Percentiles rank a stretch among this genome's conserved stretches.
These are phyloP conservation scores for Oophaga pumilio DNA, from an alignment of 2,113 vertebrate genomes.

Conservation along the genomic window DNA sequence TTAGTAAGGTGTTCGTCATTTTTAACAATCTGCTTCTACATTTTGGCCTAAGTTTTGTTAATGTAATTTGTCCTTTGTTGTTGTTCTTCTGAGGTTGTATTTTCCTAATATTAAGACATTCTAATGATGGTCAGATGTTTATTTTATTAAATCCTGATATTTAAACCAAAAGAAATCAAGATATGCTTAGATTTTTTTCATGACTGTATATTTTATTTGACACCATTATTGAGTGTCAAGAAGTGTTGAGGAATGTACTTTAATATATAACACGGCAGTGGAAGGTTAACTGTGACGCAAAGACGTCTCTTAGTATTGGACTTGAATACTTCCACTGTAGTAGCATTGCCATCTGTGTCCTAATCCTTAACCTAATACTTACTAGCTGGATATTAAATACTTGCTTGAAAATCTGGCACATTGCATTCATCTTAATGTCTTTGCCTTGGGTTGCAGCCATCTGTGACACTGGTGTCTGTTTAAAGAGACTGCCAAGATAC, in stretches of 20 bases:
- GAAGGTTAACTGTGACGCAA: background rate
- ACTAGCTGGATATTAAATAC: constrained; percentile 5
- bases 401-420: constrained; percentile 14
- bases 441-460: constrained; percentile 46
- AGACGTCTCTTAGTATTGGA: background rate
- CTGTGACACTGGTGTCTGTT: constrained; percentile 25
- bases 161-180: too few relatives aligned
- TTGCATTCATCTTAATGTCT: constrained; percentile 17
- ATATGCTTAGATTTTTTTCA: too few relatives aligned
- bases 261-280: background rate
- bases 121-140: too few relatives aligned
- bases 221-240: background rate
- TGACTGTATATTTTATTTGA: too few relatives aligned
- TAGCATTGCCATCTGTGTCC: background rate
- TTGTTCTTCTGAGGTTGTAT: too few relatives aligned
- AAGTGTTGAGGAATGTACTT: background rate
- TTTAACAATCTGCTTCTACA: too few relatives aligned
- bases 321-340: background rate
- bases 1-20: too few relatives aligned
- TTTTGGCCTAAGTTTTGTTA: too few relatives aligned
- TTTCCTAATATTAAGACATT: too few relatives aligned
- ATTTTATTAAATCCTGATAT: too few relatives aligned
- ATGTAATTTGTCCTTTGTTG: too few relatives aligned
- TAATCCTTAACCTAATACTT: constrained; percentile 2
- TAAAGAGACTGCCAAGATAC: constrained; percentile 23